Conservation (phyloP, 2,113 vertebrate genomes). For the Scytalopus superciliaris region DNA sequence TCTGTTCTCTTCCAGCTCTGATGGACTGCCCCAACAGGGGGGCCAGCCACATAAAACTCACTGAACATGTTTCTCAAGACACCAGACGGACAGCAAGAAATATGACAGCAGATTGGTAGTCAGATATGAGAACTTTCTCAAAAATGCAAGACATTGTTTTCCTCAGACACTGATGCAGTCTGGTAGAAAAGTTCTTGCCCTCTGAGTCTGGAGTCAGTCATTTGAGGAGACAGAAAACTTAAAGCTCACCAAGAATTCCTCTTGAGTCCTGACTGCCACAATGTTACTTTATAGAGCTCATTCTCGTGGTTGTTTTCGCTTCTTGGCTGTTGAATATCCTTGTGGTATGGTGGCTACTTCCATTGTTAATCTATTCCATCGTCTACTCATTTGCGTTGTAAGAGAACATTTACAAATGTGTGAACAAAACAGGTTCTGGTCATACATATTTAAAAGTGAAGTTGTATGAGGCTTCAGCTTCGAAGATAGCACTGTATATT, state of each 20-base stretch:
- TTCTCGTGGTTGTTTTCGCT: neutral
- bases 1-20: neutral
- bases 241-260: neutral
- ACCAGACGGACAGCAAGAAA: fast-evolving
- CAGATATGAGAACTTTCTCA: neutral
- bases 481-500: conserved; percentile 65
- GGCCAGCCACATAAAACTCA: fast-evolving
- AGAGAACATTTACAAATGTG: conserved; percentile 40
- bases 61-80: neutral
- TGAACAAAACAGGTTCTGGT: conserved; percentile 26
- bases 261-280: neutral
- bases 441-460: conserved; percentile 76
- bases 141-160: neutral
- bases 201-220: neutral
- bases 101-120: neutral
- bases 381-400: neutral
- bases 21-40: neutral
- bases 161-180: neutral
- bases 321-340: neutral
- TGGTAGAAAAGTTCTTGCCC: neutral
- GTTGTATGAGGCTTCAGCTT: conserved; percentile 46
- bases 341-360: neutral
- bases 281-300: neutral
- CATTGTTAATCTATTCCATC: neutral
- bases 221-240: neutral